A percentile compares a stretch with the other conserved stretches of the same genome.
These are phyloP conservation scores for Temnothorax rugatulus DNA, from an alignment of 2,888 invertebrate species.

Conservation along the genomic window DNA sequence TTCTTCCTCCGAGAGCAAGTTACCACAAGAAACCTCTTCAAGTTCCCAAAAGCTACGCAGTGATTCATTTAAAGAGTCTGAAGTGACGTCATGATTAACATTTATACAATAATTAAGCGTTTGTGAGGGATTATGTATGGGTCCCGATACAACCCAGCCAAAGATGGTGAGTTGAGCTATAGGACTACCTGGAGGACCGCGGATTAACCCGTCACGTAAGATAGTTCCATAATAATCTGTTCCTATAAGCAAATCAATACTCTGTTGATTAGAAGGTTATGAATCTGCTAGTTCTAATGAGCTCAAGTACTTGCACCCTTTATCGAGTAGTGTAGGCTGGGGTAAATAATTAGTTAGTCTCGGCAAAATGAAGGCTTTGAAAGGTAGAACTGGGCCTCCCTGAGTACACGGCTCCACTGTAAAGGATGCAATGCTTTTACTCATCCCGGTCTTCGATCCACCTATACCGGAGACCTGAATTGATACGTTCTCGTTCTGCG, in stretches of 20 bases:
- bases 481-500: too few relatives aligned
- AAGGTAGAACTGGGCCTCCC: too few relatives aligned
- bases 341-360: too few relatives aligned
- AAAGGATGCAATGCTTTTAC: too few relatives aligned
- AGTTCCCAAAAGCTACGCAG: neutral
- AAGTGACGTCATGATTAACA: neutral
- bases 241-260: neutral
- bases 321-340: too few relatives aligned
- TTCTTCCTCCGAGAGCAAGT: neutral
- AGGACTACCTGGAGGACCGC: fast-evolving
- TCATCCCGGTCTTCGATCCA: too few relatives aligned
- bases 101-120: too few relatives aligned
- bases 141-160: neutral
- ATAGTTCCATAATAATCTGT: neutral
- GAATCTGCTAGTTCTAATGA: neutral
- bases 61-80: neutral
- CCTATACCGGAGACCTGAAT: too few relatives aligned
- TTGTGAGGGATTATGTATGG: neutral
- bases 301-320: neutral
- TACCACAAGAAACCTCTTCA: neutral
- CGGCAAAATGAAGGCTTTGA: too few relatives aligned
- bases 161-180: neutral
- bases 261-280: fast-evolving
- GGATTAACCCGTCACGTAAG: neutral
- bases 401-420: too few relatives aligned